A percentile compares a stretch with the other conserved stretches of the same genome.
Evolutionary conservation across 2,888 invertebrate genomes (phyloP).

Genomic region (Polydrusus tereticollis): DNA sequence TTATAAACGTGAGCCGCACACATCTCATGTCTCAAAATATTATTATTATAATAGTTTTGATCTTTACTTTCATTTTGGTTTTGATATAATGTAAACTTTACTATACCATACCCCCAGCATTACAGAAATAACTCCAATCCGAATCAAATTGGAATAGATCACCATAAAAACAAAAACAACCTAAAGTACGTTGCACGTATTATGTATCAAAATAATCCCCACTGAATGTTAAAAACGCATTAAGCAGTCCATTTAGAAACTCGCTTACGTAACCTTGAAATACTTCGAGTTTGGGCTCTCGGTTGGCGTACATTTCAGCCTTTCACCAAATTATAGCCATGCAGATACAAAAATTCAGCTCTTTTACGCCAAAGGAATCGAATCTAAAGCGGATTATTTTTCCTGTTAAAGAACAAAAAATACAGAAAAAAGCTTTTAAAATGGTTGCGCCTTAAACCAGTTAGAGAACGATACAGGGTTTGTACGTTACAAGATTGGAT

Average conservation of each 20-base stretch:
- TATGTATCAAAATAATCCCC: slow-evolving; percentile 15
- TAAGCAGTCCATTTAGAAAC: slow-evolving; percentile 50
- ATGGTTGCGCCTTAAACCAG: slow-evolving; percentile 5
- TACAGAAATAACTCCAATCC: not conserved
- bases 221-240: slow-evolving; percentile 46
- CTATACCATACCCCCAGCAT: not conserved
- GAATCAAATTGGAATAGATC: not conserved
- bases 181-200: not conserved
- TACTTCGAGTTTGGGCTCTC: slow-evolving; percentile 44
- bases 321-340: slow-evolving; percentile 47
- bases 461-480: slow-evolving; percentile 8
- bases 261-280: slow-evolving; percentile 50
- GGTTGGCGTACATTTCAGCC: slow-evolving; percentile 40
- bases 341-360: slow-evolving; percentile 25
- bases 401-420: slow-evolving; percentile 19
- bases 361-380: slow-evolving; percentile 14
- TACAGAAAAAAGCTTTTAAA: slow-evolving; percentile 1
- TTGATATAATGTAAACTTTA: too few relatives aligned
- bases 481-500: not conserved
- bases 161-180: slow-evolving; percentile 13
- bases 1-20: too few relatives aligned
- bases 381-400: slow-evolving; percentile 21
- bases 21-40: too few relatives aligned
- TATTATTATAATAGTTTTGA: too few relatives aligned
- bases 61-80: too few relatives aligned